These are phyloP conservation scores for Cataglyphis hispanica DNA, from an alignment of 1,140 invertebrate genomes.

Conservation along the genomic window DNA sequence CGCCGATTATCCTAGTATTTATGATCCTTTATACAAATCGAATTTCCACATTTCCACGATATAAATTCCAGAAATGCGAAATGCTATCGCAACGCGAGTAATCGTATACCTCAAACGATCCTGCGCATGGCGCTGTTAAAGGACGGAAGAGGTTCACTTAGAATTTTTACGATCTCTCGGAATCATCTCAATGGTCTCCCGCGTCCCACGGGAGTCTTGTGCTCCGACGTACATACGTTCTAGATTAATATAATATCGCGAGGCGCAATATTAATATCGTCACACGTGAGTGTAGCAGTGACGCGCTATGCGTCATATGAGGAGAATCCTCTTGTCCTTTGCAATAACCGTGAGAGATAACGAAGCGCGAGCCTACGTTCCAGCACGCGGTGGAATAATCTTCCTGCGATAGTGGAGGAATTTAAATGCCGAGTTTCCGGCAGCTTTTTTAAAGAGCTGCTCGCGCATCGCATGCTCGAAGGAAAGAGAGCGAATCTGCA, in stretches of 20 bases:
- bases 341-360: constrained; percentile 77
- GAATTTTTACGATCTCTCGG: constrained; percentile 64
- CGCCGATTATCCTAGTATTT: constrained; percentile 49
- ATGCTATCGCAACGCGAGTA: constrained; percentile 17
- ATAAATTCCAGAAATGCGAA: constrained; percentile 48
- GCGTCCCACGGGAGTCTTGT: neutral
- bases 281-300: constrained; percentile 58
- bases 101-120: constrained; percentile 32
- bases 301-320: constrained; percentile 76
- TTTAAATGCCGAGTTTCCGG: constrained; percentile 67
- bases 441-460: constrained; percentile 50
- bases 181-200: constrained; percentile 31
- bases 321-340: constrained; percentile 55
- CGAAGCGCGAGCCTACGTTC: constrained; percentile 66
- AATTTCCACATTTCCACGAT: constrained; percentile 25
- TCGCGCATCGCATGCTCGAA: neutral
- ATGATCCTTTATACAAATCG: constrained; percentile 11
- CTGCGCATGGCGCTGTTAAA: constrained; percentile 40
- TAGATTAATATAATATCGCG: constrained; percentile 73
- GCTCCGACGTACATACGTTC: constrained; percentile 23
- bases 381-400: constrained; percentile 60
- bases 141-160: constrained; percentile 27
- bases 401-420: constrained; percentile 61
- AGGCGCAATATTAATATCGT: constrained; percentile 77
- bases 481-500: constrained; percentile 29